Evolutionary conservation across 2,113 vertebrate species (phyloP), one percentile per base, ranked within the genome.

Genomic region (Engystomops pustulosus): DNA sequence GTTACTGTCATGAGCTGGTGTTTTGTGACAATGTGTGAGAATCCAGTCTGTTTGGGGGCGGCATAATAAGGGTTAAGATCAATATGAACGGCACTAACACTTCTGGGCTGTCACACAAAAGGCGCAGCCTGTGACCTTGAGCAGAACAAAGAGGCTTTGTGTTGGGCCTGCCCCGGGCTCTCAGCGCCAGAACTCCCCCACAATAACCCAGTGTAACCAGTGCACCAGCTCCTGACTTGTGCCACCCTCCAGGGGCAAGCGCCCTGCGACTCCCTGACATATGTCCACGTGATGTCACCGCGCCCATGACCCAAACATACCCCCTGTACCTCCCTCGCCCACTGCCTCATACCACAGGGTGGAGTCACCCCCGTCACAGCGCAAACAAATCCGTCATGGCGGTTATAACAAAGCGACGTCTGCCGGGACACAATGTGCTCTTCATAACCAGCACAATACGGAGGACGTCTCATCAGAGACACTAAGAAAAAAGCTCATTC

Each of bases 71-170:
- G 49, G 68, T 83, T 71, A 72, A 72, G 49, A 82, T 60, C 53
- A 74, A 74, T 45, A 83, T 74, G 47, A 74, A 62, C 49, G n/a
- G 70, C 34, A 45, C 74, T 74, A 83, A 82, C 80, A 72, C 36
- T 60, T 34, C 60, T 34, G 4, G 36, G 17, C 18, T 45, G 47
- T 60, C 30, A 83, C 51, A 83, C 36, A 20, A 71, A 44, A 82
- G 81, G 36, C 71, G 62, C 51, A 18, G 72, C 34, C 72, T 44
- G 41, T 69, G 62, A 84, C 82, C 74, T 53, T 58, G 34, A 69
- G 58, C 6, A 4, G 74, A 53, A 78, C 74, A 84, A 84, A 77
- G 82, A 77, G 62, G 62, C 67, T 78, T 49, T 84, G n/a, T 68
- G 27, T 76, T 41, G 20, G 4, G 18, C 71, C n/a, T 18, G 71